Conservation (phyloP, 1,140 invertebrate species). For the Periplaneta americana region DNA sequence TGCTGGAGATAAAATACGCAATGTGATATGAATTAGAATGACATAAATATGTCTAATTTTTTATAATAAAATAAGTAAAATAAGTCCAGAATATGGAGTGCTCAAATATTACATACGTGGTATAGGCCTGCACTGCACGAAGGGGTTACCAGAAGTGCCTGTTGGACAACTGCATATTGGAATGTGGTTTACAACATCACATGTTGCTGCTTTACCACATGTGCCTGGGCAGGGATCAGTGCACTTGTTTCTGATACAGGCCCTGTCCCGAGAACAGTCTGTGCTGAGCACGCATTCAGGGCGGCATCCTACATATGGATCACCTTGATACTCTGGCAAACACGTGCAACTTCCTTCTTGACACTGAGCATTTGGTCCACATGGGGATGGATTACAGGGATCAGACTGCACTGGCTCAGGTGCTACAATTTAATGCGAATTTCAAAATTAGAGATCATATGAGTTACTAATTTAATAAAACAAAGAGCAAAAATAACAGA, state of each 20-base stretch:
- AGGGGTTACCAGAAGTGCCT: conserved; percentile 65
- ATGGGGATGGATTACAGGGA: conserved; percentile 52
- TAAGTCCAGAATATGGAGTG: no score
- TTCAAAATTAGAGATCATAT: conserved; percentile 13
- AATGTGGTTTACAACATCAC: conserved; percentile 63
- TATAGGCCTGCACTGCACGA: conserved; percentile 50
- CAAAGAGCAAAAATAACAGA: conserved; percentile 3
- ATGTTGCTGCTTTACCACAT: conserved; percentile 63
- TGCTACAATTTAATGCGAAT: conserved; percentile 24
- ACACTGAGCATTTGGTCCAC: conserved; percentile 63
- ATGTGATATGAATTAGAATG: neutral
- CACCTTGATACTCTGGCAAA: conserved; percentile 52
- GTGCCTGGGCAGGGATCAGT: conserved; percentile 65
- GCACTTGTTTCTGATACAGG: conserved; percentile 70
- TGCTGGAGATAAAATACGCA: conserved; percentile 21
- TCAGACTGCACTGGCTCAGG: conserved; percentile 31
- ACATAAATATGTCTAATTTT: no score
- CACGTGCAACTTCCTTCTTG: conserved; percentile 53
- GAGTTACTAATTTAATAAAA: no score
- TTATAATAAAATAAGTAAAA: no score
- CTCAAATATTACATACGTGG: conserved; percentile 37
- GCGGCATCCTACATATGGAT: conserved; percentile 55
- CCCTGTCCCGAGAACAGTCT: conserved; percentile 55
- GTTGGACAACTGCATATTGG: conserved; percentile 63
- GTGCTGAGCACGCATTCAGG: conserved; percentile 58